Base-by-base conservation (phyloP, 2,113 vertebrate species). In the Sitta europaea region DNA sequence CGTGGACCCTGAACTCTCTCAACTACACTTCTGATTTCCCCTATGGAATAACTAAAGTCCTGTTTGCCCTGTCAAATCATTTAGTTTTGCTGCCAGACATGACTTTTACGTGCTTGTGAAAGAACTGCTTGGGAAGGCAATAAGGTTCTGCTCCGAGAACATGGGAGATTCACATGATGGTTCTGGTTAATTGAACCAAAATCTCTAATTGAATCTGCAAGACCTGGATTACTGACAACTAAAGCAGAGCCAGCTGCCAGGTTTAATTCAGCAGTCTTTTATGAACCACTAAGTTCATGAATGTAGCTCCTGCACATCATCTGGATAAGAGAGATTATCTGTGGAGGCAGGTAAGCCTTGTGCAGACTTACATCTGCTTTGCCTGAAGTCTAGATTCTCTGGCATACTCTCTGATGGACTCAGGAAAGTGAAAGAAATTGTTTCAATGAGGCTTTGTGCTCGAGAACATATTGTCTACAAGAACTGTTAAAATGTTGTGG, bases 171-270 rank as follows among this genome's bases (percentile, higher is more conserved):
- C 84, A 70, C 58, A 50, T 47, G 21, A 70, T 96, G 86, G 77
- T 96, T 78, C 36, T 94, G 57, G 54, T 85, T 95, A 94, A 96
- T 76, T 94, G 91, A 94, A 86, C 70, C 40, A 72, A 92, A 95
- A 87, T 35, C 62, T 72, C 66, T 96, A 92, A 97, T 57, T 96
- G 86, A 94, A 94, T 91, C 83, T 93, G 40, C 76, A 91, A 65
- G 77, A 87, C 29, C 66, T 92, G 73, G 86, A 92, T 91, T 85
- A 82, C 57, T 85, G 92, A 91, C 70, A 87, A 38, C 31, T 81
- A 68, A 85, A 89, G 53, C 61, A 62, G 85, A 75, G 83, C 61
- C 77, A 90, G 48, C 42, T 91, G 91, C 77, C 84, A 90, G 77
- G 57, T 94, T 95, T 82, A 91, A 89, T 94, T 92, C 89, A 88